These are phyloP conservation scores for Menura novaehollandiae DNA, from an alignment of 2,113 vertebrate species.

Conservation along the genomic window DNA sequence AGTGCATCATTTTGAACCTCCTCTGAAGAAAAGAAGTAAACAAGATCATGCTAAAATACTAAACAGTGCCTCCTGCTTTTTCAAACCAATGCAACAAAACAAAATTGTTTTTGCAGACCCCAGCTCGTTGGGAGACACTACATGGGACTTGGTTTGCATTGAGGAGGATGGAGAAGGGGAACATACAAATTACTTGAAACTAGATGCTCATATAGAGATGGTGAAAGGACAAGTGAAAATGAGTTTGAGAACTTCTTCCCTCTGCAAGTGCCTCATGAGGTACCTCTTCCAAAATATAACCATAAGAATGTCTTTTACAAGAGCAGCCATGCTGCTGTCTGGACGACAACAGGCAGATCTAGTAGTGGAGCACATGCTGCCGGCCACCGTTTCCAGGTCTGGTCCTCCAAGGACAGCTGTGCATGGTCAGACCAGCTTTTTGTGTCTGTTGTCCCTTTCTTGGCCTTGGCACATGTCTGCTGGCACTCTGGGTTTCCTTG, in stretches of 20 bases:
- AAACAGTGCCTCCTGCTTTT: background rate
- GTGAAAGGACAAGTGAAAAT: background rate
- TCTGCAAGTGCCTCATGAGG: background rate
- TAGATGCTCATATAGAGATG: rapidly evolving
- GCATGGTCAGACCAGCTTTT: background rate
- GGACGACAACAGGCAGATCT: background rate
- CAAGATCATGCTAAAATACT: background rate
- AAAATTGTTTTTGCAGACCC: background rate
- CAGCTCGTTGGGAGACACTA: background rate
- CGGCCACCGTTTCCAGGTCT: background rate
- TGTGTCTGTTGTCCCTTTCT: background rate
- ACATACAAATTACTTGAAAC: background rate
- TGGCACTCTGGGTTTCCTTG: background rate
- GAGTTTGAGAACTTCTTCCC: background rate
- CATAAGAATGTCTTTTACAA: background rate
- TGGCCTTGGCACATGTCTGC: rapidly evolving
- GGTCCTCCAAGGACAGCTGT: background rate
- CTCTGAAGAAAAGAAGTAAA: background rate
- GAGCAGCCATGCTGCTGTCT: background rate
- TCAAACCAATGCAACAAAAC: background rate
- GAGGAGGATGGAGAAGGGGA: background rate
- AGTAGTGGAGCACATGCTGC: background rate
- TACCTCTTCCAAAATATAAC: background rate
- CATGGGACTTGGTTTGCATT: background rate
- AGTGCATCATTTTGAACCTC: rapidly evolving